Base-by-base conservation (phyloP, 2,797 vertebrate species). In the Poeciliopsis presidionis region DNA sequence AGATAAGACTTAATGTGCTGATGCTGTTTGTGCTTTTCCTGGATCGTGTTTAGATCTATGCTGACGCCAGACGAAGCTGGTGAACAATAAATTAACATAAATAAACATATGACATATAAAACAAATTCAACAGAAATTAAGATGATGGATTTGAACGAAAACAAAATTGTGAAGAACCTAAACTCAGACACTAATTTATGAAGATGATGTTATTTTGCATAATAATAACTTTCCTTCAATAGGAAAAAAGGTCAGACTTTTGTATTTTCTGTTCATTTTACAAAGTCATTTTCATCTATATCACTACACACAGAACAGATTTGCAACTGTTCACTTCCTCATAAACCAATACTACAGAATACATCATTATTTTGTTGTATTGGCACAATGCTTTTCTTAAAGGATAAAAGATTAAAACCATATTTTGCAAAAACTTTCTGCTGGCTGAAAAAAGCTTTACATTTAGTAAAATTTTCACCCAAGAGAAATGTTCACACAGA, bases 351-450 rank as follows among this genome's bases (percentile, higher is more conserved):
- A 85, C 90, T 92, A 87, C 79, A 87, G 78, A 79, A 81, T 63
- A 85, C 84, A 67, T 83, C 77, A 80, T 67, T 41, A 41, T 77
- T 76, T 83, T 84, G 79, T 77, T 91, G 90, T 91, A 93, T 94
- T 94, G 94, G 94, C 93, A 95, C 94, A 89, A 86, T 89, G 87
- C 77, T 90, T 90, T 84, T 82, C 75, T 89, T 85, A 30, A 87
- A 89, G 81, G 77, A 87, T 75, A 83, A 71, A 61, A 77, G 79
- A 55, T 72, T 16, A 55, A 73, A 22, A 79, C 65, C 77, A 47
- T 43, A 75, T 78, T 79, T 72, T 73, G 41, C 61, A 43, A 41
- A 72, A 71, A 9, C 5, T 30, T 76, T 2, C 25, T 77, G 71
- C 22, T 8, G 69, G 28, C 5, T 76, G n/a, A 33, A 65, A 70